Conservation (phyloP, 2,797 vertebrate genomes). For the Sebastes alutus region DNA sequence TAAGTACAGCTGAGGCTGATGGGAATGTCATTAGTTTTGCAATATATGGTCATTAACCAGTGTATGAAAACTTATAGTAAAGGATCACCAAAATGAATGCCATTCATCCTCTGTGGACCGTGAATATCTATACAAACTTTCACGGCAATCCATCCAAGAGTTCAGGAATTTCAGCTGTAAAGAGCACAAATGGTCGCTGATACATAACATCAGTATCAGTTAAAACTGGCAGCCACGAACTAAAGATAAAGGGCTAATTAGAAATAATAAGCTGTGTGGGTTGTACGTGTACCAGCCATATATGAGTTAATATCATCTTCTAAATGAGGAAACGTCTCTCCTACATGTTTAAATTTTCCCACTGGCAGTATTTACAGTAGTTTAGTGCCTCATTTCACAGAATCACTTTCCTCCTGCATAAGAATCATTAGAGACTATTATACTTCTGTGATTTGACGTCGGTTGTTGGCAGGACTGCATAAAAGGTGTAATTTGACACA, state of each 20-base stretch:
- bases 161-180: neutral
- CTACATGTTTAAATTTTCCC: too few relatives aligned
- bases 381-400: neutral
- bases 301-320: neutral
- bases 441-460: neutral
- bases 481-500: neutral
- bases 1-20: too few relatives aligned
- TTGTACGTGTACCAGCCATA: neutral
- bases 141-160: neutral
- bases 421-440: neutral
- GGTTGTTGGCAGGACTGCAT: neutral
- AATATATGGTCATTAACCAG: neutral
- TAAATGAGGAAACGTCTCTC: neutral
- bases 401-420: neutral
- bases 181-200: neutral
- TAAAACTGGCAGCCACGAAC: conserved; percentile 17
- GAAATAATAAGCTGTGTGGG: conserved; percentile 23
- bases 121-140: neutral
- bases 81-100: too few relatives aligned
- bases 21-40: neutral
- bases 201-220: neutral
- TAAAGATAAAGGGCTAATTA: conserved; percentile 17
- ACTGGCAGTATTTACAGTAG: neutral
- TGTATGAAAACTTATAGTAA: too few relatives aligned
- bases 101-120: neutral